Evolutionary conservation across 2,888 invertebrate genomes (phyloP).

Genomic region (Labia minor): DNA sequence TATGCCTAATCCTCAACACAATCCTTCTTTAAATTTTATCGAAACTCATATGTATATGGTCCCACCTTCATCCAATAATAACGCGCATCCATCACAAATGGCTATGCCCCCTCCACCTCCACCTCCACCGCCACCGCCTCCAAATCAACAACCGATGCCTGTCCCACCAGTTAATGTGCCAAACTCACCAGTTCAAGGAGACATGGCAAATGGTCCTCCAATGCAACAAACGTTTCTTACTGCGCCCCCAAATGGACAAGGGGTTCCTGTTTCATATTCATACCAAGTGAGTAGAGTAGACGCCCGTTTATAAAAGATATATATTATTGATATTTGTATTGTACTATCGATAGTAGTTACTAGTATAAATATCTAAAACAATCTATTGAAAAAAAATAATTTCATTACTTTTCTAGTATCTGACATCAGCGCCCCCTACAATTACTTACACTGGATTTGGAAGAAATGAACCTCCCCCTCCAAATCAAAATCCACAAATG

Average conservation of each 20-base stretch:
- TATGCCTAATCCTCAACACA: neutral
- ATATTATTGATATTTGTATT: too few relatives aligned
- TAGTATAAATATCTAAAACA: neutral
- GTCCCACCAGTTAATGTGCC: slow-evolving; percentile 19
- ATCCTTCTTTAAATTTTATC: neutral
- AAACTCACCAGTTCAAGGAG: slow-evolving; percentile 16
- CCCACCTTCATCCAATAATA: slow-evolving; percentile 17
- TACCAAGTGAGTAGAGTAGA: slow-evolving; percentile 21
- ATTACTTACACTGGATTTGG: slow-evolving; percentile 19
- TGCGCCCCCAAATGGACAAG: slow-evolving; percentile 19
- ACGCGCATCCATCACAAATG: slow-evolving; percentile 19
- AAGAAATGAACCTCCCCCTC: slow-evolving; percentile 19
- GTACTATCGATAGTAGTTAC: too few relatives aligned
- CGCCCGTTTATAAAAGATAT: too few relatives aligned
- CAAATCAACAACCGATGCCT: slow-evolving; percentile 22
- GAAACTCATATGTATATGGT: slow-evolving; percentile 16
- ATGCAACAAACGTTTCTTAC: slow-evolving; percentile 16
- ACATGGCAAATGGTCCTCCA: neutral
- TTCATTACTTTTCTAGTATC: too few relatives aligned
- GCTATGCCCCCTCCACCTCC: slow-evolving; percentile 19
- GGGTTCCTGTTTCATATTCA: slow-evolving; percentile 22
- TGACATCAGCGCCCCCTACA: slow-evolving; percentile 19
- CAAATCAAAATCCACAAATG: slow-evolving; percentile 18
- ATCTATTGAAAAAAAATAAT: neutral
- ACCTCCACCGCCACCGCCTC: slow-evolving; percentile 20